Base-by-base conservation (phyloP, 2,113 vertebrate genomes). In the Melospiza melodia region DNA sequence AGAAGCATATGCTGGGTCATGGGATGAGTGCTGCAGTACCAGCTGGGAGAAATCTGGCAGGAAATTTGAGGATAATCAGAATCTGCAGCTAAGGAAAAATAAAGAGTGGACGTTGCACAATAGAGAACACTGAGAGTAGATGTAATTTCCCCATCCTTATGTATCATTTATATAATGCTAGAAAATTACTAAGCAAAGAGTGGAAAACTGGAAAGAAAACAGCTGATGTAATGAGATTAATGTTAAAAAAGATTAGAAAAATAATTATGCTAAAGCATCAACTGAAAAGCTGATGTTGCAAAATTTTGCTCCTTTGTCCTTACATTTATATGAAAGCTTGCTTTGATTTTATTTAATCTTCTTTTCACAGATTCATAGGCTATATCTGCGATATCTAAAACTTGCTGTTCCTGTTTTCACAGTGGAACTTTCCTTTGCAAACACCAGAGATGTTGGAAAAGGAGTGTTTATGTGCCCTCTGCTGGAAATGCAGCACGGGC, bases 401-500 rank as follows among this genome's bases (percentile, higher is more conserved):
- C 21, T 48, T 62, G 51, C 44, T 52, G 39, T 33, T 88, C 39
- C 8, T 74, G 63, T 63, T 88, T 88, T 87, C 59, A 55, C 51
- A 65, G 69, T 49, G 58, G 81, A 68, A 72, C 49, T 89, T 89
- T 71, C 63, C 77, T 81, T 39, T 73, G 30, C 61, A 44, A 49
- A 6, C 21, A 43, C 8, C 31, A 18, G 11, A 24, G 59, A 51
- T 16, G 24, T 8, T 68, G 61, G 65, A 93, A 95, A 94, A 93
- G 39, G 31, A 30, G 73, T 71, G 35, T 74, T 86, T 87, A 63
- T 90, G 76, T 86, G 94, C 93, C 96, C 95, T 92, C 96, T 96
- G 61, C 93, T 97, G 96, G 96, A 83, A 94, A 59, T 5, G 48
- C n/a, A 81, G 76, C 55, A 11, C 62, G 11, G 66, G 24, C 33